Conservation (phyloP, 2,888 invertebrate species). For the Himalopsyche japonica region DNA sequence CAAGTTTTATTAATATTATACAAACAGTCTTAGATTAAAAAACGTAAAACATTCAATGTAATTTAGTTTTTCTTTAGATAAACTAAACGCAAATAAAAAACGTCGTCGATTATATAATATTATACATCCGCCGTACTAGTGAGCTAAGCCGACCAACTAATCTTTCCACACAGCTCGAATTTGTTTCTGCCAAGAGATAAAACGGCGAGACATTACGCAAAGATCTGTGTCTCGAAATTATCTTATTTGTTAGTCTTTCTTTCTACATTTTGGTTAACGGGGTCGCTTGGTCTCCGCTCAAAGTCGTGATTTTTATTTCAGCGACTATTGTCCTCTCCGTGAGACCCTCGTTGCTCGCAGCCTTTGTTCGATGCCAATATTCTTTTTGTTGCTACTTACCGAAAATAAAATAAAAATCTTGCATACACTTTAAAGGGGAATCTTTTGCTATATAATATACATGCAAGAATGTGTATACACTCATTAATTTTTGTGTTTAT, state of each 20-base stretch:
- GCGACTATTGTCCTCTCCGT: slow-evolving; percentile 25
- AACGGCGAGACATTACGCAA: background rate
- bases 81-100: too few species aligned
- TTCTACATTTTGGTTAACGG: slow-evolving; percentile 9
- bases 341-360: slow-evolving; percentile 11
- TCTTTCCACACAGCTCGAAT: background rate
- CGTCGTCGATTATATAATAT: too few species aligned
- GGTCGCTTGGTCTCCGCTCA: slow-evolving; percentile 24
- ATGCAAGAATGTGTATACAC: background rate
- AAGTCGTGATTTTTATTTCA: slow-evolving; percentile 33
- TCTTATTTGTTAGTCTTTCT: slow-evolving; percentile 19
- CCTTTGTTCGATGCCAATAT: slow-evolving; percentile 12
- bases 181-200: background rate
- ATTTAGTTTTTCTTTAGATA: too few species aligned
- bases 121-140: too few species aligned
- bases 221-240: slow-evolving; percentile 13
- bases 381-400: slow-evolving; percentile 19
- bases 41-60: too few species aligned
- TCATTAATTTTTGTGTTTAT: background rate
- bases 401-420: background rate
- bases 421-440: background rate
- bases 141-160: too few species aligned
- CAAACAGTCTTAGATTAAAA: too few species aligned
- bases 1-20: too few species aligned
- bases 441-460: background rate